Evolutionary conservation across 1,140 invertebrate genomes (phyloP), one percentile per base, ranked within the genome.

Genomic region (Agrilus planipennis): DNA sequence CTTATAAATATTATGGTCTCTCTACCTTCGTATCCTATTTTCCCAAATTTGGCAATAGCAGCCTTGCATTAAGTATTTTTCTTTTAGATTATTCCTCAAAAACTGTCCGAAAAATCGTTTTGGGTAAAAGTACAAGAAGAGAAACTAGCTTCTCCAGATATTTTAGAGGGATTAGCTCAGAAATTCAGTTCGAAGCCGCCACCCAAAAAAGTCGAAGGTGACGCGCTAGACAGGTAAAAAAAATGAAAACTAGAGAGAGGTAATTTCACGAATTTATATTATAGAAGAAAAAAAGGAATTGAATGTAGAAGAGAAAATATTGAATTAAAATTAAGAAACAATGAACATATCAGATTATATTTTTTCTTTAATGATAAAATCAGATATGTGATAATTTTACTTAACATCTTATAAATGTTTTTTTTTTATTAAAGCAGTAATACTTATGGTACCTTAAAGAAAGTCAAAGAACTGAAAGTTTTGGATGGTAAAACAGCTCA

Each of bases 101-200:
- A 87, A 63, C 75, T 98, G 63, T 83, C 85, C 0, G 86, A 94
- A 58, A 90, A 96, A 55, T 86, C 91, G 0, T 93, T 99, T 56
- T 99, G 95, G 95, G 79, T 90, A 0, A 77, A 81, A 60, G 81
- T 88, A 0, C 80, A 92, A 64, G 93, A 98, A 66, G 89, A 95
- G 47, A 80, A 83, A 46, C 63, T 92, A 14, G 90, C 86, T 2
- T 84, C 77, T 2, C 77, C 82, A 1, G 88, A 93, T 56, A 81
- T 96, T 45, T 70, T 96, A 1, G 74, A 73, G 36, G 84, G 82
- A 6, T 64, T 97, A n/a, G 75, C 81, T 1, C 65, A 78, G 32
- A 84, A 81, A 54, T 96, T 98, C 66, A 84, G 88, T 2, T 89
- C 89, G 2, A 89, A 89, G 66, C 84, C 87, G 1, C 62, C 77